Evolutionary conservation across 2,888 invertebrate species (phyloP).

Genomic region (Caenorhabditis plicata): DNA sequence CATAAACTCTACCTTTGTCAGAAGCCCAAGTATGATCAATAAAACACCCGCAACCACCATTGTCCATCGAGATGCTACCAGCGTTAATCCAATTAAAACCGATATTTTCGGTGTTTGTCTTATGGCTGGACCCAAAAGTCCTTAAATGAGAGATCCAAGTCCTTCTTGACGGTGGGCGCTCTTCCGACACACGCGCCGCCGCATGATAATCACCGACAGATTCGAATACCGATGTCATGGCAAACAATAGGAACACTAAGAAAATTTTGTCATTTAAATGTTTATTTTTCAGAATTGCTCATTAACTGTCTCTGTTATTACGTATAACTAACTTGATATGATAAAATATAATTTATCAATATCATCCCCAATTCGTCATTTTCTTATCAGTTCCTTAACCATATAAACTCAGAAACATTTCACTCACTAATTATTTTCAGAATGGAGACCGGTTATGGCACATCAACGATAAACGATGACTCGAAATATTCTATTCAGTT

Average conservation of each 20-base stretch:
- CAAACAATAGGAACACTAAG: slow-evolving; percentile 58
- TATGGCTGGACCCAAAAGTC: slow-evolving; percentile 84
- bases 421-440: too few relatives aligned
- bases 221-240: slow-evolving; percentile 63
- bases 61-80: slow-evolving; percentile 71
- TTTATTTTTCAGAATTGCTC: too few relatives aligned
- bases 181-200: slow-evolving; percentile 76
- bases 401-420: too few relatives aligned
- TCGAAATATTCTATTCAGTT: slow-evolving; percentile 20
- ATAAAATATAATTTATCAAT: too few relatives aligned
- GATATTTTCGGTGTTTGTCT: slow-evolving; percentile 86
- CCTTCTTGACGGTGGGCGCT: slow-evolving; percentile 78
- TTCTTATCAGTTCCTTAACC: too few relatives aligned
- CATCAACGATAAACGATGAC: too few relatives aligned
- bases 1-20: slow-evolving; percentile 68
- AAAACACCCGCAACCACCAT: slow-evolving; percentile 67
- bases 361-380: too few relatives aligned
- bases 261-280: too few relatives aligned
- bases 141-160: slow-evolving; percentile 81
- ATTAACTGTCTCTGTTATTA: too few relatives aligned
- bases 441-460: too few relatives aligned
- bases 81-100: slow-evolving; percentile 85
- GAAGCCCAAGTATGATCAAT: slow-evolving; percentile 67
- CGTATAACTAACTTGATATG: too few relatives aligned
- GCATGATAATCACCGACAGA: slow-evolving; percentile 78